A percentile compares a stretch with the other conserved stretches of the same genome.
phyloP scores from a whole-genome alignment of 2,113 vertebrate genomes.

The Labrus mixtus region DNA sequence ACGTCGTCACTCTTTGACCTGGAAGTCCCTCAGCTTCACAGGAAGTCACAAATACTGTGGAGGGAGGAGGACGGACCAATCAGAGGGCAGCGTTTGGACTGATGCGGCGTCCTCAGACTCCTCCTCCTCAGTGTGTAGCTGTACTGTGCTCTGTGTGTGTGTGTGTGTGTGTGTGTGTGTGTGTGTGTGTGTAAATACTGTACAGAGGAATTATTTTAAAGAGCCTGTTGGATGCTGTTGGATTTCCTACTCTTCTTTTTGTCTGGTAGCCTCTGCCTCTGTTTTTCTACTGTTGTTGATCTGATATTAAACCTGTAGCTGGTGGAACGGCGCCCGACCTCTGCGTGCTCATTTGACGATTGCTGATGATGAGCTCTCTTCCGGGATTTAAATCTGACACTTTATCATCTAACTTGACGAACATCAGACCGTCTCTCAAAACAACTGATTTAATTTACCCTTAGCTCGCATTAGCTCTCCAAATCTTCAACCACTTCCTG shows the following conservation, averaged over 20 bases:
- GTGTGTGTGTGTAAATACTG: conserved; percentile 92
- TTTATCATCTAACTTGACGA: too few species aligned
- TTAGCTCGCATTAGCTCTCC: too few species aligned
- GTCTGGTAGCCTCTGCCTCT: conserved; percentile 76
- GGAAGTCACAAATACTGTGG: conserved; percentile 46
- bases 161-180: conserved; percentile 40
- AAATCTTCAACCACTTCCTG: too few species aligned
- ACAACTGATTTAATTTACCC: too few species aligned
- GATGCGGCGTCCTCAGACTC: conserved; percentile 27
- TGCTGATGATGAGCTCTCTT: too few species aligned
- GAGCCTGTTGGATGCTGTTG: conserved; percentile 82
- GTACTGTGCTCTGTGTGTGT: conserved; percentile 61
- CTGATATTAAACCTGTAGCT: conserved; percentile 83
- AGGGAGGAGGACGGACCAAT: conserved; percentile 55
- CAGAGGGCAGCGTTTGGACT: conserved; percentile 37
- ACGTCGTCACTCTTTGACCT: conserved; percentile 22
- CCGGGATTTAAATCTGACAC: too few species aligned
- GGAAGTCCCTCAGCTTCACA: conserved; percentile 15
- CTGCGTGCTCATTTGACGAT: conserved; percentile 43
- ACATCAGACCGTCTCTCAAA: too few species aligned
- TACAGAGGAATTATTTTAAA: conserved; percentile 97
- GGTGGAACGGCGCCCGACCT: conserved; percentile 70
- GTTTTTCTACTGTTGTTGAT: conserved; percentile 84
- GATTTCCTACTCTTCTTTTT: conserved; percentile 75
- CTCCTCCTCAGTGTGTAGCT: conserved; percentile 62